A percentile compares a stretch with the other conserved stretches of the same genome.
phyloP scores from a whole-genome alignment of 2,888 invertebrate species.

The Pristionchus mayeri region DNA sequence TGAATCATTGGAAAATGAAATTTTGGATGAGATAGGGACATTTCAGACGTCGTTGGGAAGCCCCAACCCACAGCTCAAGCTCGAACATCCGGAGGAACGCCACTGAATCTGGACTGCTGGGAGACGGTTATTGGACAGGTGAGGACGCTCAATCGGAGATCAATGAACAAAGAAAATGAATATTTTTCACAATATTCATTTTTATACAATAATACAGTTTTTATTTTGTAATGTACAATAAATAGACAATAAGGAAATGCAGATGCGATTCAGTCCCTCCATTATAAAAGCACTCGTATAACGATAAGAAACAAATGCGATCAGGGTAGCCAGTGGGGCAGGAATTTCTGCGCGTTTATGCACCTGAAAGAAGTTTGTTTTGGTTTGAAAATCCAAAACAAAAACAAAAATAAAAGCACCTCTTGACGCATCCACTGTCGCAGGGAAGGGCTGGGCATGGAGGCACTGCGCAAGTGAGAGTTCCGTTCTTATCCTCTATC shows the following conservation, averaged over 20 bases:
- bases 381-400: background rate
- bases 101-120: constrained; percentile 83
- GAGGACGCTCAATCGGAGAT: too few species aligned
- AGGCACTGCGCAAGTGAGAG: background rate
- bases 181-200: background rate
- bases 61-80: too few species aligned
- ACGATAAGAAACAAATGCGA: background rate
- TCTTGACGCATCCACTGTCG: background rate
- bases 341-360: constrained; percentile 23
- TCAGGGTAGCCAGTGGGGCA: constrained; percentile 12
- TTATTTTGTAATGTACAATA: background rate
- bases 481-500: background rate
- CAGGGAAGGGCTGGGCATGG: constrained; percentile 22
- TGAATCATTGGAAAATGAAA: too few species aligned
- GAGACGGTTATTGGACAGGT: constrained; percentile 96
- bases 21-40: too few species aligned
- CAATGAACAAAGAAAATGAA: too few species aligned
- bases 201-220: background rate
- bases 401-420: background rate
- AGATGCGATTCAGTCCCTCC: background rate
- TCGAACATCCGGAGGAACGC: too few species aligned
- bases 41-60: too few species aligned
- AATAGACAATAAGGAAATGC: background rate
- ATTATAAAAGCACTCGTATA: background rate
- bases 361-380: background rate